Percentiles rank a stretch among this genome's conserved stretches.
Evolutionary conservation across 2,797 vertebrate genomes (phyloP).

Genomic region (Podarcis siculus): DNA sequence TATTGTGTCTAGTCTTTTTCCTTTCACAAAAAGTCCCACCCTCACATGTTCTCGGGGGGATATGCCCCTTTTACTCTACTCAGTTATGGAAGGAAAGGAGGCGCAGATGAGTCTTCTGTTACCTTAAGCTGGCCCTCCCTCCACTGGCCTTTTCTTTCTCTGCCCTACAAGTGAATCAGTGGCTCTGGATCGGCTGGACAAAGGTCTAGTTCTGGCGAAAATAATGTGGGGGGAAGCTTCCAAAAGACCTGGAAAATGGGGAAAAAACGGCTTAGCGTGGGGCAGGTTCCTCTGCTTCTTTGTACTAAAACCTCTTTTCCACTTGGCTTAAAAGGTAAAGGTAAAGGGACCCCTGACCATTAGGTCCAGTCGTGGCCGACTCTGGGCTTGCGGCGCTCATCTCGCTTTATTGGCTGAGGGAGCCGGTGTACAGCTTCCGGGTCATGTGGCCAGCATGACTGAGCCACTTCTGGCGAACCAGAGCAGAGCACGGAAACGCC

Average conservation of each 20-base stretch:
- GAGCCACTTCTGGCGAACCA: too few relatives aligned
- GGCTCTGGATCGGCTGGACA: slow-evolving; percentile 63
- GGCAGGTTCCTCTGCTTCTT: neutral
- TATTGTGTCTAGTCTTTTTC: neutral
- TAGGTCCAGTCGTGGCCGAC: too few relatives aligned
- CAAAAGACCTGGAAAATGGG: slow-evolving; percentile 71
- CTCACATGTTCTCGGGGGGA: slow-evolving; percentile 31
- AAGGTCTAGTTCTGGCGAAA: slow-evolving; percentile 74
- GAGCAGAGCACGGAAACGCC: too few relatives aligned
- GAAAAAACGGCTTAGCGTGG: slow-evolving; percentile 42
- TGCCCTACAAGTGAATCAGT: slow-evolving; percentile 65
- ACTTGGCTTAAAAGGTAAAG: neutral
- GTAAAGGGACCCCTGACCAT: too few relatives aligned
- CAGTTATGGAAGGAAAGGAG: slow-evolving; percentile 16
- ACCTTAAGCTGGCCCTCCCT: slow-evolving; percentile 73
- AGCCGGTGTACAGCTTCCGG: too few relatives aligned
- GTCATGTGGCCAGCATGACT: too few relatives aligned
- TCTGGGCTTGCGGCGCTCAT: too few relatives aligned
- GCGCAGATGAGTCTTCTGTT: slow-evolving; percentile 44
- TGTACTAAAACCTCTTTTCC: neutral
- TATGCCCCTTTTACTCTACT: slow-evolving; percentile 16
- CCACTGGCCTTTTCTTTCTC: slow-evolving; percentile 69
- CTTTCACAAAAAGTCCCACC: neutral
- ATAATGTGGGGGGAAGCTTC: slow-evolving; percentile 69
- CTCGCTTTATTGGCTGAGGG: too few relatives aligned